A percentile compares a stretch with the other conserved stretches of the same genome.
Conservation (phyloP, 2,113 vertebrate genomes). For the Semicossyphus pulcher region DNA sequence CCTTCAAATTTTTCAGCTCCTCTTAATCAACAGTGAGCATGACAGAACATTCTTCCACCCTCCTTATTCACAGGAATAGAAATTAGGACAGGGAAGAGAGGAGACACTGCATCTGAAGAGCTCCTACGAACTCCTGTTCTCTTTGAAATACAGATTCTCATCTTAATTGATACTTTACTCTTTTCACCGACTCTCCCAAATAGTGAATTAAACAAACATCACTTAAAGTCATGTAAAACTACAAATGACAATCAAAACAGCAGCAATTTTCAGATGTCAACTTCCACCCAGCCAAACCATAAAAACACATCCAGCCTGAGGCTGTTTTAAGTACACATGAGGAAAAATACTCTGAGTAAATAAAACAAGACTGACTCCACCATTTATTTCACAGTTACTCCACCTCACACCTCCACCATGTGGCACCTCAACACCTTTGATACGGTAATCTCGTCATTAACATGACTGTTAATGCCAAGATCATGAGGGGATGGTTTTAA, state of each 20-base stretch:
- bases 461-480: constrained; percentile 32
- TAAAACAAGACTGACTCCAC: constrained; percentile 5
- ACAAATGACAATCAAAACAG: background rate
- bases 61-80: constrained; percentile 8
- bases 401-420: too few species aligned
- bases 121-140: constrained; percentile 1
- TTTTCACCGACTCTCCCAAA: background rate
- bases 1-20: background rate
- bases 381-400: constrained; percentile 19
- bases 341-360: background rate
- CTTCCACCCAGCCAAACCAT: background rate
- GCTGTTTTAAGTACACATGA: background rate
- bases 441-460: background rate
- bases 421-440: constrained; percentile 8
- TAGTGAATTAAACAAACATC: background rate
- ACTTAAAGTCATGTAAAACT: background rate
- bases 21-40: constrained; percentile 17
- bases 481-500: constrained; percentile 36
- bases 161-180: background rate
- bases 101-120: background rate
- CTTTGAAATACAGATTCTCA: constrained; percentile 1
- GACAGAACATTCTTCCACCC: background rate
- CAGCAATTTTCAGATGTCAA: background rate
- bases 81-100: constrained; percentile 8
- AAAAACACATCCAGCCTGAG: constrained; percentile 7